Conservation (phyloP, 2,113 vertebrate species). For the Circaetus cinerascens region DNA sequence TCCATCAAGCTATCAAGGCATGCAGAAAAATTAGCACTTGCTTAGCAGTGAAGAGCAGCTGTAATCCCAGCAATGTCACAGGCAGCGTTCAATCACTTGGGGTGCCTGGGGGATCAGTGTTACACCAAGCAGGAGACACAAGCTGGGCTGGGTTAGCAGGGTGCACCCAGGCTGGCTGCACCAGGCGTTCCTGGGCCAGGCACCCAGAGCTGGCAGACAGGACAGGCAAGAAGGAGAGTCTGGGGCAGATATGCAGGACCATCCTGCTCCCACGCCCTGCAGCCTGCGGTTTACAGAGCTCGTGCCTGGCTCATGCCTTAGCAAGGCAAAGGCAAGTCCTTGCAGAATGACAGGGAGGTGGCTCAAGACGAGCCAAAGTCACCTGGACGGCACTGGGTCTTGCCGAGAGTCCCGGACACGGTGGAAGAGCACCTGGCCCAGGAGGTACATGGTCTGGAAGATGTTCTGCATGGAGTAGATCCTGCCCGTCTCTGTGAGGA, state of each 20-base stretch:
- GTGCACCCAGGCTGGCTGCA: background rate
- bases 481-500: background rate
- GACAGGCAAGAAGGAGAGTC: background rate
- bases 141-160: background rate
- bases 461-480: conserved; percentile 58
- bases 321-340: background rate
- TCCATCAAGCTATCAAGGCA: background rate
- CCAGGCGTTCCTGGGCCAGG: background rate
- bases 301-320: background rate
- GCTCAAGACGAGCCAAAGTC: background rate
- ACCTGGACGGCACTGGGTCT: background rate
- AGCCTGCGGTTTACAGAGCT: background rate
- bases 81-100: accelerated
- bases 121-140: background rate
- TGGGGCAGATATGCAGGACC: background rate
- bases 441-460: conserved; percentile 36
- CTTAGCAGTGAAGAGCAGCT: background rate
- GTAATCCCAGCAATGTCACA: background rate
- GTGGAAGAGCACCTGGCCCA: conserved; percentile 44
- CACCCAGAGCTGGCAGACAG: background rate
- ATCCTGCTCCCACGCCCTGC: background rate
- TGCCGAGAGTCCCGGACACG: background rate
- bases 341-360: background rate
- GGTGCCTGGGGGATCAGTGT: background rate
- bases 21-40: background rate